Evolutionary conservation across 2,113 vertebrate genomes (phyloP).

Genomic region (Brienomyrus longianalis): DNA sequence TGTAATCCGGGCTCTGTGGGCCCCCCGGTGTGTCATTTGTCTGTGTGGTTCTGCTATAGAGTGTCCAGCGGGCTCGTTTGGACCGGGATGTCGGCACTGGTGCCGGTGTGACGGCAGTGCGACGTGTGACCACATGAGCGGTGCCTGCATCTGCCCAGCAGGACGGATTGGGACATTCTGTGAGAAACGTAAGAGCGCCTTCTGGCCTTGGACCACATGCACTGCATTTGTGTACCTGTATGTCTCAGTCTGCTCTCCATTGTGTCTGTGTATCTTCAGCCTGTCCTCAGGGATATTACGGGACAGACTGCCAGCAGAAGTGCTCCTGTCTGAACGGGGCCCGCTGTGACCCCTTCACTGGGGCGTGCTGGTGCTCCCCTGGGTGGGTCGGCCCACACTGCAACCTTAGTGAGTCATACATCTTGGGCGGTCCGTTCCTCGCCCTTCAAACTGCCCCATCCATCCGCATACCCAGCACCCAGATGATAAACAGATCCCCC

Average conservation of each 20-base stretch:
- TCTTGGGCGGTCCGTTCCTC: background rate
- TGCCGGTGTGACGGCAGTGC: conserved; percentile 82
- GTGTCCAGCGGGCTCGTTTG: conserved; percentile 74
- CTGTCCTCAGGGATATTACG: conserved; percentile 83
- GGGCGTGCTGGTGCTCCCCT: conserved; percentile 65
- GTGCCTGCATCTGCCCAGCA: conserved; percentile 75
- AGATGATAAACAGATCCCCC: background rate
- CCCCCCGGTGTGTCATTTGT: background rate
- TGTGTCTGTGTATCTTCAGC: conserved; percentile 50
- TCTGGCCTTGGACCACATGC: background rate
- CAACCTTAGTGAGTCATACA: conserved; percentile 60
- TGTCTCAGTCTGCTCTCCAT: background rate
- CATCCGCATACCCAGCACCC: background rate
- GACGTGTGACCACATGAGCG: conserved; percentile 79
- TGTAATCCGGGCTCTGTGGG: background rate
- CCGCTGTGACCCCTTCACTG: conserved; percentile 59
- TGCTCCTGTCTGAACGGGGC: conserved; percentile 73
- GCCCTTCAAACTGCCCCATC: background rate
- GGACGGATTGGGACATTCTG: conserved; percentile 90
- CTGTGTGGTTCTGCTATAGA: conserved; percentile 43
- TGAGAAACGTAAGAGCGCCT: conserved; percentile 65
- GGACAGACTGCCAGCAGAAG: conserved; percentile 71
- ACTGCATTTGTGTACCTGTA: background rate
- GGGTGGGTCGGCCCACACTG: conserved; percentile 75
- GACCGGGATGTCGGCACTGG: conserved; percentile 61